These are phyloP conservation scores for Phalacrocorax brasilianus DNA, from an alignment of 2,113 vertebrate species.

Conservation along the genomic window DNA sequence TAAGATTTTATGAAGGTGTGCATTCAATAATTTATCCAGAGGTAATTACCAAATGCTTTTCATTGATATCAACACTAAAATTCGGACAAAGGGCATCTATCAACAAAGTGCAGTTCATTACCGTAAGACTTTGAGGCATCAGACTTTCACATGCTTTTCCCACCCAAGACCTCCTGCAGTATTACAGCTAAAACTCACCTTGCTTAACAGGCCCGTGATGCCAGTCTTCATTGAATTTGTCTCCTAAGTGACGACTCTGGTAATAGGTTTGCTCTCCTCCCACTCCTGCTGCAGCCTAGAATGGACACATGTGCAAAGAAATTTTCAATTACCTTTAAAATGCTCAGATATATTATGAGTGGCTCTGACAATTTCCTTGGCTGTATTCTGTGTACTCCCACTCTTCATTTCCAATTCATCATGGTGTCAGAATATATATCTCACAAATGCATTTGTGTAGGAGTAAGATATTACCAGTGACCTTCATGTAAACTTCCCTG, in stretches of 20 bases:
- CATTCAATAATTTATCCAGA: neutral
- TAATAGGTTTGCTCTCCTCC: constrained; percentile 92
- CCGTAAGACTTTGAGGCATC: neutral
- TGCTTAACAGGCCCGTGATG: constrained; percentile 78
- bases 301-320: constrained; percentile 21
- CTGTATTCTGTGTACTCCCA: neutral
- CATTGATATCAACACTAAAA: neutral
- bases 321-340: constrained; percentile 39
- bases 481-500: neutral
- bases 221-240: constrained; percentile 80
- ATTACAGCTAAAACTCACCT: constrained; percentile 71
- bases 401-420: neutral
- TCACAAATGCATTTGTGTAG: neutral
- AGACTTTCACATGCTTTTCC: neutral
- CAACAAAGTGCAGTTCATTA: neutral
- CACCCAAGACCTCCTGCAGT: neutral
- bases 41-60: neutral
- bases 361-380: neutral
- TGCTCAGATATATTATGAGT: neutral
- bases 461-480: neutral
- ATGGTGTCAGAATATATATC: neutral
- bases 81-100: neutral
- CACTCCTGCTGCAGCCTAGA: constrained; percentile 75
- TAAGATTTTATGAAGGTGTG: neutral
- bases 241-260: constrained; percentile 85